These are phyloP conservation scores for Mormyrus iriodes DNA, from an alignment of 2,113 vertebrate species.

Conservation along the genomic window DNA sequence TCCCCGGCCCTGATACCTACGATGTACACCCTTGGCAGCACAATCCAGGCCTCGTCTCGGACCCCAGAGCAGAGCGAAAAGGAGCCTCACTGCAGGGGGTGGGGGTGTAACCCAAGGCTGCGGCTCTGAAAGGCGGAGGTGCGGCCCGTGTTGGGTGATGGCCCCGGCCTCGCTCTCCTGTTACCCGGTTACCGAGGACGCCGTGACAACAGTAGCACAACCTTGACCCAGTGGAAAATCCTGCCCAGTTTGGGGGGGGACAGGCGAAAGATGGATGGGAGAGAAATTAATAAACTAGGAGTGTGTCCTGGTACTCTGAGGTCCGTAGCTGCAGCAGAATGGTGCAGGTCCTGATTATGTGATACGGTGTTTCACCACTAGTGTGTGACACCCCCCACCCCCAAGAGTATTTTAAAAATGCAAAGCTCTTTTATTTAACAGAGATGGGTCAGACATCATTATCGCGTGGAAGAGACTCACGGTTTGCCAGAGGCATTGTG, in stretches of 20 bases:
- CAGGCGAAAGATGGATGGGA: neutral
- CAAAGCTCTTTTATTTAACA: slow-evolving; percentile 18
- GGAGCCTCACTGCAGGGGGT: neutral
- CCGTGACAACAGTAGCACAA: neutral
- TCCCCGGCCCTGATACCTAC: neutral
- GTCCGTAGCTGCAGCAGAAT: neutral
- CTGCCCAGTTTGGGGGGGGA: neutral
- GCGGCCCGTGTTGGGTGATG: neutral
- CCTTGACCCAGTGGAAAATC: slow-evolving; percentile 15
- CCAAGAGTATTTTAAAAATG: slow-evolving; percentile 19
- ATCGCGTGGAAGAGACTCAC: neutral
- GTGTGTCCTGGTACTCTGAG: neutral
- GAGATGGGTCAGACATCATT: neutral
- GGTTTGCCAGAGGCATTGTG: slow-evolving; percentile 2
- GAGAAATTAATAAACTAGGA: slow-evolving; percentile 9
- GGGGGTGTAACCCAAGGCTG: neutral
- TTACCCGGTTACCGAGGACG: neutral
- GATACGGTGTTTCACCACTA: neutral
- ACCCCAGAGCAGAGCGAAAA: neutral
- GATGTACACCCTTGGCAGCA: neutral
- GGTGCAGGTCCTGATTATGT: slow-evolving; percentile 11
- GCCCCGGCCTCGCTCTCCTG: neutral
- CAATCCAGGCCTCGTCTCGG: neutral
- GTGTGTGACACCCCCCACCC: neutral
- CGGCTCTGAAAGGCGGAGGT: neutral